Base-by-base conservation (phyloP, 2,797 vertebrate genomes). In the Danio aesculapii region DNA sequence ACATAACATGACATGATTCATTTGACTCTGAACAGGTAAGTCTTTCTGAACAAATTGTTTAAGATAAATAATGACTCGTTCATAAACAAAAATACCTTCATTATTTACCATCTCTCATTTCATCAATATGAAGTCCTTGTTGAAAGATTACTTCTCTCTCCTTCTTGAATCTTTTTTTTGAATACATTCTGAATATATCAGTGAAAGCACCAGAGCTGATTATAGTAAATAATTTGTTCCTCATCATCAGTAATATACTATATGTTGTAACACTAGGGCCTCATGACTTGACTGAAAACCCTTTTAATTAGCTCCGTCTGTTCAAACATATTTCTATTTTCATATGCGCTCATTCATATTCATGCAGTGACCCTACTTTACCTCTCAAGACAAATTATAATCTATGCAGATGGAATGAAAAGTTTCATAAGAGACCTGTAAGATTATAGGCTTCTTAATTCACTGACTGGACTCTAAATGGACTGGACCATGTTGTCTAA, bases 221-320 rank as follows among this genome's bases (percentile, higher is more conserved):
- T 55, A 81, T 21, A 44, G 47, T 9, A 58, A 71, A 76, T 80
- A 58, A 69, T 83, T 30, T 55, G 77, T 66, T 77, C 67, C 61
- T 84, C 46, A 43, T 81, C 66, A 81, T 17, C 47, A n/a, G 41
- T 50, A 57, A 67, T 74, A 17, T 58, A 67, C 69, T 69, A 2
- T 30, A 19, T 84, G 76, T 76, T 71, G 71, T 64, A 74, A 64
- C 71, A 67, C 19, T 19, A 6, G 19, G 58, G 70, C 44, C 50
- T 43, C 16, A 19, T 69, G 76, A 62, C 64, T 50, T 64, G 44
- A 82, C 76, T 44, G 3, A 57, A 55, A 71, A 30, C 62, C 52
- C 6, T 49, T 66, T 73, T 84, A 84, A 79, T 82, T 66, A 75
- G 12, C 39, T 17, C 76, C 59, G 57, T 74, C 80, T 82, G 80